Evolutionary conservation across 1,140 invertebrate species (phyloP).

Genomic region (Zaprionus vittiger): DNA sequence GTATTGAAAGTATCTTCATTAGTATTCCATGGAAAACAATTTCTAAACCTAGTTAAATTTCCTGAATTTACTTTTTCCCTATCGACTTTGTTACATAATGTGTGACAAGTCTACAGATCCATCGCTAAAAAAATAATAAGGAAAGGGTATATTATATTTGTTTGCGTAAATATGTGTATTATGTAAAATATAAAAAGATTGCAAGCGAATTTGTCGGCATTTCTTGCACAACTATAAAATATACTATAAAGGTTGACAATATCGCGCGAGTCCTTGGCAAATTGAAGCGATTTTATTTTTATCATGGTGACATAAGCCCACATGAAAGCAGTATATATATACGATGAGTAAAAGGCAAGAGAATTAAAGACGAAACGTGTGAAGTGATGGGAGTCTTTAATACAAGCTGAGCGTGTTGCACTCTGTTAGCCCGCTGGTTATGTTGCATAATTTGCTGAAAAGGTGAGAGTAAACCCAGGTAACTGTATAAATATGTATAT

Average conservation of each 20-base stretch:
- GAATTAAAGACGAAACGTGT: constrained; percentile 7
- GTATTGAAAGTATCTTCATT: no score
- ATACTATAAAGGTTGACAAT: constrained; percentile 39
- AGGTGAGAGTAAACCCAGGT: constrained; percentile 1
- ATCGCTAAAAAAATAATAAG: background rate
- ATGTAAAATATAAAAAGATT: constrained; percentile 27
- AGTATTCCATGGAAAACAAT: no score
- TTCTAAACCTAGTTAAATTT: background rate
- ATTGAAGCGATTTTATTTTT: constrained; percentile 18
- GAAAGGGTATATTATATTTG: background rate
- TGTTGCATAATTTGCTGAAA: constrained; percentile 1
- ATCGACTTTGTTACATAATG: background rate
- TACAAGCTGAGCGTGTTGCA: background rate
- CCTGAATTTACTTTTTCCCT: background rate
- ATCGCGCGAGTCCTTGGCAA: background rate
- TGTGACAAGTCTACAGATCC: background rate
- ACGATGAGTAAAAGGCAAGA: background rate
- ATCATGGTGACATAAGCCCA: constrained; percentile 5
- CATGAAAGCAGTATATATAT: background rate
- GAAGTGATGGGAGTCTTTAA: background rate
- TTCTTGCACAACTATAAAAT: constrained; percentile 15
- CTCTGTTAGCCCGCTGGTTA: background rate
- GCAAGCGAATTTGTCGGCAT: constrained; percentile 30
- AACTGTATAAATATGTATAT: constrained; percentile 8
- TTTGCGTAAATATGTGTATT: constrained; percentile 18